phyloP scores from a whole-genome alignment of 2,113 vertebrate genomes.

The Capreolus pygargus region DNA sequence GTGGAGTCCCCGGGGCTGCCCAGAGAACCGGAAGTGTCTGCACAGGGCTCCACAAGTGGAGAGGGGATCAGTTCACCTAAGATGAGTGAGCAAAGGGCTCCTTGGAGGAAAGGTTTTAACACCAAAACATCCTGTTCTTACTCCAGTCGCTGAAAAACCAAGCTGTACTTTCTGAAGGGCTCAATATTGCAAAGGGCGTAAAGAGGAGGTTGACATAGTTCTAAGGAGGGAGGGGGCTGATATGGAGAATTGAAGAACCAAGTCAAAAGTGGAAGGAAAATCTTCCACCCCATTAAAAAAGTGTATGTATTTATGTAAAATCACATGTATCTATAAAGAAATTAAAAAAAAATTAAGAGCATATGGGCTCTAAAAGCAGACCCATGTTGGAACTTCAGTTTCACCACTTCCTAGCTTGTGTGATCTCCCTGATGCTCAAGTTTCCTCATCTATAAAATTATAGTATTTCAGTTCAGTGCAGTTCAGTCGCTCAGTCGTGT shows the following conservation, averaged over 20 bases:
- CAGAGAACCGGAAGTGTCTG: background rate
- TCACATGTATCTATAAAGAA: background rate
- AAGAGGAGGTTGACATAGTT: background rate
- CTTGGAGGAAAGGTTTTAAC: background rate
- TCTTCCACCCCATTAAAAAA: background rate
- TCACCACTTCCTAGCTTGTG: background rate
- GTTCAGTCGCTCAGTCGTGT: background rate
- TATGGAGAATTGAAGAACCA: background rate
- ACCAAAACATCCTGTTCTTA: background rate
- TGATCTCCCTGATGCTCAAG: background rate
- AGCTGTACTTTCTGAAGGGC: background rate
- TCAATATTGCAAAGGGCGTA: background rate
- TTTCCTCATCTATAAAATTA: background rate
- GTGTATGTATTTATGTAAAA: background rate
- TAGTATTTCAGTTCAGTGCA: background rate
- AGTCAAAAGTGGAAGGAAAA: background rate
- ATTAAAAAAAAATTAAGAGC: background rate
- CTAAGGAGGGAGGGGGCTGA: background rate
- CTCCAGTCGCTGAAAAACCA: background rate
- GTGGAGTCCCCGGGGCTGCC: background rate
- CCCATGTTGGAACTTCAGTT: background rate
- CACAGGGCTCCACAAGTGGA: background rate
- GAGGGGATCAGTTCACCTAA: background rate
- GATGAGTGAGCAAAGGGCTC: background rate
- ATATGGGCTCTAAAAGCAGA: background rate